Evolutionary conservation across 2,113 vertebrate genomes (phyloP), one percentile per base, ranked within the genome.

Genomic region (Chaetops frenatus): DNA sequence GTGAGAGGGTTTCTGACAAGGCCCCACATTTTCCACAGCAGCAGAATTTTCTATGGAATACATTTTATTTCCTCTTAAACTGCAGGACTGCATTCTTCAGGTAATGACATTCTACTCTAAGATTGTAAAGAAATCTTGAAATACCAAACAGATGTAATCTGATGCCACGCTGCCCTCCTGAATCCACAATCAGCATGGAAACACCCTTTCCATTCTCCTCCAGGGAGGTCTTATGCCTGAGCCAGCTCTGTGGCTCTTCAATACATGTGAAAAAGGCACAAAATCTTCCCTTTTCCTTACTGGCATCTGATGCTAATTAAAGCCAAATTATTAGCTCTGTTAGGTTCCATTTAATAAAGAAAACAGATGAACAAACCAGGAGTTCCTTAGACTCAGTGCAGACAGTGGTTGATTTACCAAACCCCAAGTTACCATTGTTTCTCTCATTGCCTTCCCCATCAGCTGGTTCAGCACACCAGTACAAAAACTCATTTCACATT

Each of bases 61-160:
- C 42, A 71, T 86, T 77, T 84, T 66, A 76, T 78, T 64, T 35
- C 48, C 81, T 92, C 40, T 76, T 79, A 78, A 92, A 84, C 47
- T 47, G 51, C 53, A 86, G 72, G 23, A 72, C n/a, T 88, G 24
- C 42, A 76, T 67, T 93, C 45, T 86, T 78, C 33, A 36, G 22
- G 12, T 48, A 83, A 80, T 25, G 50, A 47, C 9, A 17, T 77
- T 94, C 44, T 84, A 72, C 53, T 86, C 61, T 20, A 78, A 45
- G 58, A 42, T 47, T 88, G 44, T 50, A 90, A 86, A 84, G 69
- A 92, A 93, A 84, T 9, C 31, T 90, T 84, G 81, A 92, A 96
- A 84, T 78, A 95, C 10, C 27, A 64, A 67, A 56, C 11, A 42
- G 72, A 76, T 71, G 23, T 45, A 67, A 48, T 57, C 57, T 81